These are phyloP conservation scores for Rhinoraja longicauda DNA, from an alignment of 2,797 vertebrate species.

Conservation along the genomic window DNA sequence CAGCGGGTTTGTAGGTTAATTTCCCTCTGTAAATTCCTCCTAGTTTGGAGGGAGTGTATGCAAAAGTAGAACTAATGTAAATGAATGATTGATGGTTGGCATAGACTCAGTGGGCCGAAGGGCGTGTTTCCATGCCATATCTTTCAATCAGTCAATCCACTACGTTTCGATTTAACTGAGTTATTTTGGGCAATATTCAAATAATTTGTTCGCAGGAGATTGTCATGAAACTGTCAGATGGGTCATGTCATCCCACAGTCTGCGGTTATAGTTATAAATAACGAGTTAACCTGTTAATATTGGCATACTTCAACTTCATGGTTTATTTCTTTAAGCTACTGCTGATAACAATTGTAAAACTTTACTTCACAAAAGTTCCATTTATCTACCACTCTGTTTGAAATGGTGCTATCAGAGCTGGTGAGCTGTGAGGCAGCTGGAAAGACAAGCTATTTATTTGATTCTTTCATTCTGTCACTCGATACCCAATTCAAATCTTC, in stretches of 20 bases:
- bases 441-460: neutral
- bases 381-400: neutral
- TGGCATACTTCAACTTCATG: neutral
- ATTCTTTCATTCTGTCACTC: neutral
- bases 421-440: neutral
- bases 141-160: too few species aligned
- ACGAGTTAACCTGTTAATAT: neutral
- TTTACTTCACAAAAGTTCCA: neutral
- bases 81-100: too few species aligned
- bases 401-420: neutral
- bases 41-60: too few species aligned
- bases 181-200: neutral
- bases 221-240: neutral
- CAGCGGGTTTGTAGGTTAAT: too few species aligned
- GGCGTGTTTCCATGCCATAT: too few species aligned
- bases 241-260: neutral
- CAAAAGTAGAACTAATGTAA: too few species aligned
- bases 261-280: neutral
- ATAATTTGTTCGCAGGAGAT: neutral
- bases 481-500: neutral
- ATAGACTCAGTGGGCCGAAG: too few species aligned
- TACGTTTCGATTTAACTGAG: neutral
- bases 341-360: neutral
- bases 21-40: too few species aligned
- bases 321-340: neutral